phyloP scores from a whole-genome alignment of 1,140 invertebrate species.

The Drosophila pallidifrons region DNA sequence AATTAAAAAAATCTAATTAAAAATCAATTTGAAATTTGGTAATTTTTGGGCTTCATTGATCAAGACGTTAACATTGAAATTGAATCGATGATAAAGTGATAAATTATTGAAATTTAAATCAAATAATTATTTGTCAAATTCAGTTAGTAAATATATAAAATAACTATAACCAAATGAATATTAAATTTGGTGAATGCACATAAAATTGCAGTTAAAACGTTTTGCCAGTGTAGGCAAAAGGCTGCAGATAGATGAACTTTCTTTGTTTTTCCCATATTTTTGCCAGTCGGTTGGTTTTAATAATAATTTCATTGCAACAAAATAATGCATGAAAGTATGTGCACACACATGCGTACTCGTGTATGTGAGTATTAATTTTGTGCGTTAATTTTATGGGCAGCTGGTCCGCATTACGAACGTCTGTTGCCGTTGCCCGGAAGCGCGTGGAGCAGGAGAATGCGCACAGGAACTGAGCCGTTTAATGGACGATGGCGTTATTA shows the following conservation, averaged over 20 bases:
- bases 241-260: not conserved
- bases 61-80: too few relatives aligned
- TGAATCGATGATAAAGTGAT: too few relatives aligned
- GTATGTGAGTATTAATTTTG: conserved; percentile 56
- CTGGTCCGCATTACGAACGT: conserved; percentile 50
- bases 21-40: too few relatives aligned
- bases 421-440: conserved; percentile 37
- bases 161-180: too few relatives aligned
- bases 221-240: not conserved
- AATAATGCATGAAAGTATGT: conserved; percentile 18
- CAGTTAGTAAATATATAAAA: too few relatives aligned
- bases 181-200: not conserved
- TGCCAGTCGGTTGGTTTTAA: conserved; percentile 51
- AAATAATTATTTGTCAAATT: too few relatives aligned
- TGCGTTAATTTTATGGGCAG: conserved; percentile 71
- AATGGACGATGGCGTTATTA: conserved; percentile 72
- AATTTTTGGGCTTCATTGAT: too few relatives aligned
- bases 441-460: conserved; percentile 6
- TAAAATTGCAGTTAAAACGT: not conserved
- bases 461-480: conserved; percentile 57
- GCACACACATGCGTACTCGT: not conserved
- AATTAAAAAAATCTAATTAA: too few relatives aligned
- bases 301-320: conserved; percentile 49
- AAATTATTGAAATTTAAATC: too few relatives aligned
- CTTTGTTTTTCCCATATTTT: conserved; percentile 14